phyloP scores from a whole-genome alignment of 2,888 invertebrate genomes.

The Agonopterix heracliana region DNA sequence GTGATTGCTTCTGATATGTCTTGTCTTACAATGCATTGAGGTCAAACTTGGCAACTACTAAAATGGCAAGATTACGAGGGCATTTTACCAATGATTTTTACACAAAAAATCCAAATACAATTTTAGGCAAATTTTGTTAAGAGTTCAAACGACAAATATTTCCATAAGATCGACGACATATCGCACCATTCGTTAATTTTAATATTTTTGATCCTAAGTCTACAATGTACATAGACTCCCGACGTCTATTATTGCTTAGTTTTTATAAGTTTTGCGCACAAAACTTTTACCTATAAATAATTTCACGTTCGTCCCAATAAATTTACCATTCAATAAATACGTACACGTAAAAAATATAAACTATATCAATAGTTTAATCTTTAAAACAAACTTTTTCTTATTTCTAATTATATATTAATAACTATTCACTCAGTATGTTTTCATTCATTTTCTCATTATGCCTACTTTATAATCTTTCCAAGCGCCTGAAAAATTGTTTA shows the following conservation, averaged over 20 bases:
- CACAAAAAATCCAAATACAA: conserved; percentile 63
- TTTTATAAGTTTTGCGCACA: conserved; percentile 72
- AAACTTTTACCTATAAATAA: conserved; percentile 75
- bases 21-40: conserved; percentile 45
- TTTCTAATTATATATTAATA: conserved; percentile 75
- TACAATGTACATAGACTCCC: conserved; percentile 71
- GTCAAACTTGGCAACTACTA: conserved; percentile 15
- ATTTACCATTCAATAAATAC: conserved; percentile 77
- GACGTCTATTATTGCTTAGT: conserved; percentile 73
- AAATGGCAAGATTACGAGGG: conserved; percentile 58
- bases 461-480: conserved; percentile 75
- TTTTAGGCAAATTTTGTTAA: conserved; percentile 60
- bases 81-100: conserved; percentile 47
- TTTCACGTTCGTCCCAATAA: conserved; percentile 74
- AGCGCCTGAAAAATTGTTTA: conserved; percentile 66
- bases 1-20: conserved; percentile 66
- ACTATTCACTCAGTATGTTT: conserved; percentile 73
- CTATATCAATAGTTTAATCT: conserved; percentile 77
- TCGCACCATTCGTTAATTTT: conserved; percentile 70
- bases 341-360: conserved; percentile 77
- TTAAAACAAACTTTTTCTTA: conserved; percentile 73
- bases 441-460: conserved; percentile 72
- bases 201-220: conserved; percentile 59
- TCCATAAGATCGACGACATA: conserved; percentile 65
- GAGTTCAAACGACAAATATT: conserved; percentile 51